Base-by-base conservation (phyloP, 2,113 vertebrate genomes). In the Proterorhinus semilunaris region DNA sequence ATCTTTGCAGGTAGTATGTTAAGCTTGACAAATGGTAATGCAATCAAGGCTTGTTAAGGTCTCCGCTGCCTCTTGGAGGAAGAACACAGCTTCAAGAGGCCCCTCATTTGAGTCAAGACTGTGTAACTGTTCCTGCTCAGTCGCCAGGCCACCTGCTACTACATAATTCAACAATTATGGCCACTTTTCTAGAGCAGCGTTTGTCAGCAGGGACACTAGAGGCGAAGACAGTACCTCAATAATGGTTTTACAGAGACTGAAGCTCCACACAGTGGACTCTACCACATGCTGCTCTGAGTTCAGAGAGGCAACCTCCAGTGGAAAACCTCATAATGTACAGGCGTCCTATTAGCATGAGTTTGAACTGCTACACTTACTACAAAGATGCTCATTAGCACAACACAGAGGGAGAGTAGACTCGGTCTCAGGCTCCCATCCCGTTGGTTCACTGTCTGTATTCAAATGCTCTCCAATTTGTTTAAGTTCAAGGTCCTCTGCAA, bases 331-430 rank as follows among this genome's bases (percentile, higher is more conserved):
- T 82, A 86, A 87, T 86, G 84, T 85, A 78, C 83, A 87, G 88
- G 77, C 75, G 69, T 88, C 81, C 78, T 79, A 89, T 92, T 92
- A 91, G 87, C 86, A 87, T 93, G 87, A 83, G 80, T 91, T 84
- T 88, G 76, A 91, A 92, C 83, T 50, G 72, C 74, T 84, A 83
- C 85, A 75, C 79, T 84, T 72, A 71, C 68, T 88, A 87, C 86
- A 91, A 90, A 92, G 89, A 79, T 68, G 51, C 86, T 90, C 88
- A 92, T 93, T 93, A 91, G 83, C 92, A 93, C 90, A 92, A 92
- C 86, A 93, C 77, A 92, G 84, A 65, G 82, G 75, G 82, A 76
- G 81, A 67, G 86, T 88, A 75, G 83, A 86, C 65, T 62, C 63
- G 15, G 74, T 83, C 90, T 85, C 67, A 17, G 83, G 81, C 68